Conservation (phyloP, 2,888 invertebrate species). For the Spatulosminthurus flaviceps region DNA sequence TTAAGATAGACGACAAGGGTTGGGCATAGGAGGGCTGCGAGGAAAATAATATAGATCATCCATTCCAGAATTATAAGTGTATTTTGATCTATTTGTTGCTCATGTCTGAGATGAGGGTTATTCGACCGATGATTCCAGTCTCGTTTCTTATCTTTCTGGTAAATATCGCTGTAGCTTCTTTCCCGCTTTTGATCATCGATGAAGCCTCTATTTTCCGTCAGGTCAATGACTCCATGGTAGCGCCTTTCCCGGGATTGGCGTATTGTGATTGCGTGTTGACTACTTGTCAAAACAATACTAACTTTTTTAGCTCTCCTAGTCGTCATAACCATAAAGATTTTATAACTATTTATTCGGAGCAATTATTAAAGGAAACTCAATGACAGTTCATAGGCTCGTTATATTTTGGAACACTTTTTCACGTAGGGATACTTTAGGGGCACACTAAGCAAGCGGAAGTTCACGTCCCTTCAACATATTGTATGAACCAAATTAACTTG, state of each 20-base stretch:
- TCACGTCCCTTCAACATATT: too few relatives aligned
- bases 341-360: too few relatives aligned
- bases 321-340: too few relatives aligned
- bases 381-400: too few relatives aligned
- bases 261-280: background rate
- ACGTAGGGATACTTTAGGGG: too few relatives aligned
- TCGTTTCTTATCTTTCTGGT: background rate
- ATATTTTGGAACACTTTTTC: too few relatives aligned
- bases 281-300: background rate
- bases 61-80: background rate
- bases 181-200: background rate
- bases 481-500: too few relatives aligned
- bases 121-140: background rate
- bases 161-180: background rate
- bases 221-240: constrained; percentile 7
- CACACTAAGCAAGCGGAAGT: too few relatives aligned
- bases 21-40: background rate
- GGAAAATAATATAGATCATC: background rate
- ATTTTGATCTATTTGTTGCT: background rate
- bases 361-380: too few relatives aligned
- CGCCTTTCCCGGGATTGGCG: background rate
- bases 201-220: background rate
- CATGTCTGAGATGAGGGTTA: background rate
- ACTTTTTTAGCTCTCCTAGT: background rate
- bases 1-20: background rate